These are phyloP conservation scores for pig (Sus scrofa) DNA, from an alignment of 2,113 vertebrate genomes.

Conservation along the genomic window DNA sequence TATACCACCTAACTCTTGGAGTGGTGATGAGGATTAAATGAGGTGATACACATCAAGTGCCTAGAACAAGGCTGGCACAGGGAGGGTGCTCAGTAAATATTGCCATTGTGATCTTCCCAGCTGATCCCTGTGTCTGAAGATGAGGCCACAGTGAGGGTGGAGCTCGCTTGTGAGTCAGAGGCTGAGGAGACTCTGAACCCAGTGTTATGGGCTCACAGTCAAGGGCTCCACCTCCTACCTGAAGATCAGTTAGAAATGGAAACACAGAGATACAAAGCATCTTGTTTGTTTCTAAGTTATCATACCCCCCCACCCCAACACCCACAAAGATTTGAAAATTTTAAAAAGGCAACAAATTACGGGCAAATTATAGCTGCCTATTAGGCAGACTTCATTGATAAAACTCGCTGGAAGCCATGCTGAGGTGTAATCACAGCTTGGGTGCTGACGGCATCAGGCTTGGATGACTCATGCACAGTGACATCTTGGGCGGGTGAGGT, in stretches of 20 bases:
- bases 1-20: not conserved
- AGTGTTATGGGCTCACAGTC: not conserved
- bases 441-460: not conserved
- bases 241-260: not conserved
- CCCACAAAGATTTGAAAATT: constrained; percentile 67
- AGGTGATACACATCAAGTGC: not conserved
- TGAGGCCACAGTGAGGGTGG: not conserved
- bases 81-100: too few species aligned
- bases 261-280: constrained; percentile 49
- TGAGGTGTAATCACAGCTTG: constrained; percentile 46
- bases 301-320: not conserved
- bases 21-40: not conserved
- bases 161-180: not conserved
- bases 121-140: not conserved
- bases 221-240: not conserved
- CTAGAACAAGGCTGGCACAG: not conserved
- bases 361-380: constrained; percentile 64
- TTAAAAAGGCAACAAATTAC: constrained; percentile 62
- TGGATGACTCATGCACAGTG: constrained; percentile 33
- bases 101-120: not conserved
- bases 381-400: constrained; percentile 60
- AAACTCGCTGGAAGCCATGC: constrained; percentile 41
- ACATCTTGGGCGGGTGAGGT: constrained; percentile 11
- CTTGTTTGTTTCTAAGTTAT: constrained; percentile 35
- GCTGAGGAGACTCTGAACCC: not conserved